Evolutionary conservation across 2,113 vertebrate species (phyloP), one percentile per base, ranked within the genome.

Genomic region (Megalops atlanticus): DNA sequence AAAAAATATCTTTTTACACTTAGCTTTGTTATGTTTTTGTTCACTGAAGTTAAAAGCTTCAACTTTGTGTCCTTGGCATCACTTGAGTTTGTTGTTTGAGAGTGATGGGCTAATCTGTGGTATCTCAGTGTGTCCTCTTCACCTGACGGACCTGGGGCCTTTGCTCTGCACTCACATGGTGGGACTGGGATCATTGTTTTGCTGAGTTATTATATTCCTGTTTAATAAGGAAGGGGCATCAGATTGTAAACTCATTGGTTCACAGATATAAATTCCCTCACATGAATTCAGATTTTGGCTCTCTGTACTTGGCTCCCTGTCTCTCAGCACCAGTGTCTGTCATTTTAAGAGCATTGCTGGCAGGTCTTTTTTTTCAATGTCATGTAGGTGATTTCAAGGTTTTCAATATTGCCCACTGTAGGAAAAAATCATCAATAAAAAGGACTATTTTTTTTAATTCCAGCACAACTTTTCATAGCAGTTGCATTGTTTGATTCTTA

Each of bases 61-160:
- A 68, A 73, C 78, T 84, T n/a, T 52, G 72, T 83, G 81, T 70
- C 79, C 77, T 79, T 72, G 80, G 85, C 84, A 86, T 52, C 73
- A 73, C 38, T 86, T 87, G 74, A 83, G 78, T 79, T 80, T 79
- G 76, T 76, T 77, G 82, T 90, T 81, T 75, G 78, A 76, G 80
- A 85, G 84, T 85, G 45, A 73, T 74, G 52, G 78, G 86, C 73
- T 86, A 74, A 86, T 83, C 80, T 41, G 47, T 68, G 27, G 43
- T 76, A 52, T 27, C 85, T 82, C 12, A 74, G 11, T 64, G 49
- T 47, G 39, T 80, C 85, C 80, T 86, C 68, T 88, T 79, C 83
- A 81, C 86, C 82, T 21, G 36, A 40, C 21, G 5, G 47, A 47
- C 35, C 52, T 75, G 52, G 27, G 24, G 41, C 33, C 54, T 64